Evolutionary conservation across 2,113 vertebrate species (phyloP).

Genomic region (Oreocharis arfaki): DNA sequence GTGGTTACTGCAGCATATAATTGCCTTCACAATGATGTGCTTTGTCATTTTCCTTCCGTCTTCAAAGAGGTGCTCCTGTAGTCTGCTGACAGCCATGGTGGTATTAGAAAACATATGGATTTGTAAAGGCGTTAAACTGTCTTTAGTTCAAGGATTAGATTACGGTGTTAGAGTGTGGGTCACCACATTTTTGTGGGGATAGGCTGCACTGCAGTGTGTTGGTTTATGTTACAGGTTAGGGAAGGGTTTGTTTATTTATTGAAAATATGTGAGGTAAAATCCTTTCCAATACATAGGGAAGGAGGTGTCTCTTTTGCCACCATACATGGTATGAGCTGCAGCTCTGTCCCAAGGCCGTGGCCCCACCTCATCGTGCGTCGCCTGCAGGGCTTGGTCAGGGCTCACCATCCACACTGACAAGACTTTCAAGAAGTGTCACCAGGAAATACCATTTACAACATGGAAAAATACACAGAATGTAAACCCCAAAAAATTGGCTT

Average conservation of each 20-base stretch:
- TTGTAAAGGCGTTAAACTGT: constrained; percentile 64
- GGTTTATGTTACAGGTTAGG: not conserved
- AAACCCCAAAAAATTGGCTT: not conserved
- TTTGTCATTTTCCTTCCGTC: constrained; percentile 73
- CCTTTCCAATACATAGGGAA: fast-evolving
- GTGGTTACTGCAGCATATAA: constrained; percentile 75
- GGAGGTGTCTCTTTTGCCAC: not conserved
- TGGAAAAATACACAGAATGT: not conserved
- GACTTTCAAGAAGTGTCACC: not conserved
- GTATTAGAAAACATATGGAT: constrained; percentile 69
- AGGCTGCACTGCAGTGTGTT: not conserved
- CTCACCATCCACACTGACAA: not conserved
- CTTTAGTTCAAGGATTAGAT: constrained; percentile 69
- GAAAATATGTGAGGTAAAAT: not conserved
- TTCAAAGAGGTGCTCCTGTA: constrained; percentile 71
- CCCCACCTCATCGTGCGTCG: not conserved
- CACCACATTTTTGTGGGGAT: not conserved
- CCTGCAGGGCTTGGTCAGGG: not conserved
- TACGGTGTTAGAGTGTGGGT: constrained; percentile 39
- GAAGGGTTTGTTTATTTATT: not conserved
- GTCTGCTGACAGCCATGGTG: constrained; percentile 64
- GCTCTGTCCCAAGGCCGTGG: not conserved
- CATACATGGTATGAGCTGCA: fast-evolving
- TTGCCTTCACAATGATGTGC: constrained; percentile 76
- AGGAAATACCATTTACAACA: not conserved